A percentile compares a stretch with the other conserved stretches of the same genome.
These are phyloP conservation scores for Pocota personata DNA, from an alignment of 2,888 invertebrate species.

Conservation along the genomic window DNA sequence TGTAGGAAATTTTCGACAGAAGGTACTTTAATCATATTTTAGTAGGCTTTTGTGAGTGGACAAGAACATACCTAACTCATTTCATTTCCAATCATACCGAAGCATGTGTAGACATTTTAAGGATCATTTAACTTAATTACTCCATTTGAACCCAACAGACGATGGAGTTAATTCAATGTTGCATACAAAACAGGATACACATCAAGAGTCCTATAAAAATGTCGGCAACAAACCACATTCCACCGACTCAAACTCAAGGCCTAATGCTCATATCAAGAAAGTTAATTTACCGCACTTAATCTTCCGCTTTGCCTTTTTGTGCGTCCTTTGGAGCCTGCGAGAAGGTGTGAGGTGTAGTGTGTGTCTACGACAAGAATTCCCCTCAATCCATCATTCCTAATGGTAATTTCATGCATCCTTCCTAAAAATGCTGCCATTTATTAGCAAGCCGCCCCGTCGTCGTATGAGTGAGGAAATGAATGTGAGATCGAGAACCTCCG, in stretches of 20 bases:
- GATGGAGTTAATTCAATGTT: constrained; percentile 22
- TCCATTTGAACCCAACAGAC: constrained; percentile 7
- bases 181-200: constrained; percentile 16
- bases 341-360: constrained; percentile 41
- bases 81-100: neutral
- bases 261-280: constrained; percentile 53
- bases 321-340: constrained; percentile 13
- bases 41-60: too few relatives aligned
- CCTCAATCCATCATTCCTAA: constrained; percentile 68
- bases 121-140: constrained; percentile 53
- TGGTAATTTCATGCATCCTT: constrained; percentile 73
- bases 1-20: constrained; percentile 40
- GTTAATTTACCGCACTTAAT: constrained; percentile 70
- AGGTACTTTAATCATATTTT: neutral
- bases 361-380: constrained; percentile 47
- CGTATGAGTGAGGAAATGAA: constrained; percentile 35
- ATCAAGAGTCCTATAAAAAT: constrained; percentile 31
- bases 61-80: neutral
- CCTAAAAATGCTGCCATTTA: constrained; percentile 64
- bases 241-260: constrained; percentile 2
- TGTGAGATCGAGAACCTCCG: constrained; percentile 37
- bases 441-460: constrained; percentile 38
- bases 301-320: constrained; percentile 35
- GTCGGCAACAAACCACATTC: constrained; percentile 18
- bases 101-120: constrained; percentile 21